Base-by-base conservation (phyloP, 2,888 invertebrate genomes). In the Leucophenga maculata region DNA sequence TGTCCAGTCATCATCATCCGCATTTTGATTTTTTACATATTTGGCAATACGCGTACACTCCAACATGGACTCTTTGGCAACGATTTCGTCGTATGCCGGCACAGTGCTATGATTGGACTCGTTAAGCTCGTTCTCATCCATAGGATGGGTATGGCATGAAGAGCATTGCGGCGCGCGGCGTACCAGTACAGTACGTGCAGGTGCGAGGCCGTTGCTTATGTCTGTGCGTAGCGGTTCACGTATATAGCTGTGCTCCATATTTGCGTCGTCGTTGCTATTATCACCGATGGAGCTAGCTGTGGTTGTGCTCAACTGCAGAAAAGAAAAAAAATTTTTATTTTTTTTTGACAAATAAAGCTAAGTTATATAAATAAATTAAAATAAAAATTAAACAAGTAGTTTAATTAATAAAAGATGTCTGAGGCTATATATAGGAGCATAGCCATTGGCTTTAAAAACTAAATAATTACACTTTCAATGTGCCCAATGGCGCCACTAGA, bases 201-300 rank as follows among this genome's bases (percentile, higher is more conserved):
- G 82, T 6, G 85, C 75, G 4, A 88, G 69, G 0, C 87, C 86
- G 74, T 84, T 89, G 22, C 85, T 85, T 64, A 82, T 79, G 8
- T 82, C 79, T 14, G 70, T 74, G 1, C 85, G 84, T 0, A 75
- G 67, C 89, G 92, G 92, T 65, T 94, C 93, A 76, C 93, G 91
- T 9, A 93, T 91, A 82, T 95, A 95, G 80, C 92, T 91, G 80
- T 95, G 94, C 80, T 95, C 94, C 87, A 92, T 90, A 71, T 72
- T 73, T 16, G 72, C 14, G 55, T 82, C 14, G 55, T 82, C 82
- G 67, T 78, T 79, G 20, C 73, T 59, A 48, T 13, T 64, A 2
- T 64, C 62, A 46, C 62, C 62, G 32, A 81, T 80, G 3, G 80
- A 79, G 65, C 82, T 80, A 0, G 79, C 46, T 48, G 62, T 60